These are phyloP conservation scores for Rutpela maculata DNA, from an alignment of 2,888 invertebrate genomes.

Conservation along the genomic window DNA sequence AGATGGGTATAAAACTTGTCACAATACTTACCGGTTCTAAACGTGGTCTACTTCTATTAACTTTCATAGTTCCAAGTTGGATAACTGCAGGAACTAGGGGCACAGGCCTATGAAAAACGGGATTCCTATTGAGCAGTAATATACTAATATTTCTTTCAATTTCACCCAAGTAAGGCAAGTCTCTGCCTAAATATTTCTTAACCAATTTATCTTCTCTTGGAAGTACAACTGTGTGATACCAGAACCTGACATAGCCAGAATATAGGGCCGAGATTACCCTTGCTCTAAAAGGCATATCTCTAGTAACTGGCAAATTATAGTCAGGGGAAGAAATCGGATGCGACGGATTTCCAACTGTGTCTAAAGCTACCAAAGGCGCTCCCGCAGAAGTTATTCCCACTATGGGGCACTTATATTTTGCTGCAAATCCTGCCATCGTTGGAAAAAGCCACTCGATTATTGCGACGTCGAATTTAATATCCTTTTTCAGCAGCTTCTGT, in stretches of 20 bases:
- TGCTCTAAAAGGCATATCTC: slow-evolving; percentile 51
- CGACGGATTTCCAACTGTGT: slow-evolving; percentile 55
- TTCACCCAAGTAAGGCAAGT: slow-evolving; percentile 55
- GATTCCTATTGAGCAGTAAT: slow-evolving; percentile 53
- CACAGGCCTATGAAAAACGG: slow-evolving; percentile 49
- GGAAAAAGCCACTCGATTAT: slow-evolving; percentile 64
- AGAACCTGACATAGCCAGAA: slow-evolving; percentile 41
- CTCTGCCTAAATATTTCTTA: slow-evolving; percentile 60
- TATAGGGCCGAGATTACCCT: slow-evolving; percentile 44
- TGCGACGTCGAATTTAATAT: slow-evolving; percentile 64
- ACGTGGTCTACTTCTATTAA: slow-evolving; percentile 24
- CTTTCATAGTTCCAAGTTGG: slow-evolving; percentile 32
- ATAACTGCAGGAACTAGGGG: slow-evolving; percentile 50
- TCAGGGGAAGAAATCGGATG: slow-evolving; percentile 55
- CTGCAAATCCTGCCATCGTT: slow-evolving; percentile 60
- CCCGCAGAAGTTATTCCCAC: slow-evolving; percentile 64
- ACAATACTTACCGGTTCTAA: slow-evolving; percentile 49
- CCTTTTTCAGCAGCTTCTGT: slow-evolving; percentile 51
- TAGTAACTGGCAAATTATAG: slow-evolving; percentile 50
- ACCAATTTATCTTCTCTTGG: slow-evolving; percentile 45
- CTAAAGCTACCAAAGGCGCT: slow-evolving; percentile 46
- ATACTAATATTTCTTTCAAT: slow-evolving; percentile 54
- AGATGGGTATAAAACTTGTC: too few species aligned
- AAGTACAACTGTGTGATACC: slow-evolving; percentile 47
- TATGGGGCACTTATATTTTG: slow-evolving; percentile 65